A percentile compares a stretch with the other conserved stretches of the same genome.
Evolutionary conservation across 2,888 invertebrate species (phyloP).

Genomic region (Tetragonula carbonaria): DNA sequence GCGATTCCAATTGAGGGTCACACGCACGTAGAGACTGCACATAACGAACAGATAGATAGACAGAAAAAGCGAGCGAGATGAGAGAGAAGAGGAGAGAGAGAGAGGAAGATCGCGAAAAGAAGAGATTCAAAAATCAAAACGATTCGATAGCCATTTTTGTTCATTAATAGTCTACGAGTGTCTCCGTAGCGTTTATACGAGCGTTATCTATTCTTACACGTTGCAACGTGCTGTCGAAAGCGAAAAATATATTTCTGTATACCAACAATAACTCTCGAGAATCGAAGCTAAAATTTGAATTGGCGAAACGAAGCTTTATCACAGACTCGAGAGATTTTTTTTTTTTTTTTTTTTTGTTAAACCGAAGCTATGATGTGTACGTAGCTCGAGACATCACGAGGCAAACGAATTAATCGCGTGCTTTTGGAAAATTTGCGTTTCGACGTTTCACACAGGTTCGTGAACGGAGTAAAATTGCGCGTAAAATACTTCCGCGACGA

Average conservation of each 20-base stretch:
- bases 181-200: no score
- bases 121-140: constrained; percentile 18
- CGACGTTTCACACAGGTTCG: neutral
- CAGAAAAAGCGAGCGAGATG: constrained; percentile 13
- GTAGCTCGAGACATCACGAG: neutral
- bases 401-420: neutral
- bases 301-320: no score
- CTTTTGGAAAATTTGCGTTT: neutral
- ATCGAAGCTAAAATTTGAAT: no score
- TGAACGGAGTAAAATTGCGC: neutral
- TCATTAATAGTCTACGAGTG: no score
- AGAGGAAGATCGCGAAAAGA: constrained; percentile 3
- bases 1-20: constrained; percentile 60
- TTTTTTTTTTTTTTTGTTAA: no score
- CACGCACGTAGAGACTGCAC: constrained; percentile 9
- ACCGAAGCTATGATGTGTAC: no score
- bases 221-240: no score
- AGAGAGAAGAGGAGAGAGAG: neutral
- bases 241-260: no score
- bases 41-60: constrained; percentile 8
- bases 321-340: no score
- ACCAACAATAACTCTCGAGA: no score
- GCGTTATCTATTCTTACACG: no score
- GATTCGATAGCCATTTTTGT: neutral
- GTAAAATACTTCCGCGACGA: neutral